A percentile compares a stretch with the other conserved stretches of the same genome.
These are phyloP conservation scores for Patella caerulea DNA, from an alignment of 2,888 invertebrate species.

Conservation along the genomic window DNA sequence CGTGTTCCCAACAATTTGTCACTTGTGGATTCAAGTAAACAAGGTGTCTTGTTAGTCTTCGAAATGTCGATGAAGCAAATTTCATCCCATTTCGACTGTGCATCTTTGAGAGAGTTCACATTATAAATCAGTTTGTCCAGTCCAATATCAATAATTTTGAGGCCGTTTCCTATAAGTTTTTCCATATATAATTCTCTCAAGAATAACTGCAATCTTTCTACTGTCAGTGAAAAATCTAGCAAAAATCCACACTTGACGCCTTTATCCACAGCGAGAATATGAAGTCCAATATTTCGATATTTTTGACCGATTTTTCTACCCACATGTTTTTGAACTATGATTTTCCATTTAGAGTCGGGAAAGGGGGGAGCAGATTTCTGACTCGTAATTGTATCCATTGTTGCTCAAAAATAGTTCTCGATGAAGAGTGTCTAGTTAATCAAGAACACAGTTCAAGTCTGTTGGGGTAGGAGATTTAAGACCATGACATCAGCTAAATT, in stretches of 20 bases:
- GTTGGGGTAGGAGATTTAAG: too few relatives aligned
- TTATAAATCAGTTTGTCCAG: conserved; percentile 42
- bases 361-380: too few relatives aligned
- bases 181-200: conserved; percentile 26
- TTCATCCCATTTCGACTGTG: not conserved
- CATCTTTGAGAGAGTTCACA: conserved; percentile 5
- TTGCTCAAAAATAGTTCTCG: too few relatives aligned
- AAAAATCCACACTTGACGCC: conserved; percentile 45
- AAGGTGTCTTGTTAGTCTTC: not conserved
- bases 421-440: too few relatives aligned
- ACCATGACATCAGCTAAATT: too few relatives aligned
- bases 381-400: too few relatives aligned
- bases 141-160: conserved; percentile 38
- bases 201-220: conserved; percentile 15
- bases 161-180: conserved; percentile 28
- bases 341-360: not conserved
- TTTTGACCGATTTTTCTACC: conserved; percentile 10
- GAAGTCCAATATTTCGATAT: conserved; percentile 28
- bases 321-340: not conserved
- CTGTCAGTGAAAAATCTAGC: conserved; percentile 36
- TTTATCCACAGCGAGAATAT: conserved; percentile 40
- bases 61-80: conserved; percentile 37
- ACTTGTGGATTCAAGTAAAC: not conserved
- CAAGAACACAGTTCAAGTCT: too few relatives aligned
- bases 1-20: not conserved